These are phyloP conservation scores for Abrostola triplasia DNA, from an alignment of 2,888 invertebrate genomes.

Conservation along the genomic window DNA sequence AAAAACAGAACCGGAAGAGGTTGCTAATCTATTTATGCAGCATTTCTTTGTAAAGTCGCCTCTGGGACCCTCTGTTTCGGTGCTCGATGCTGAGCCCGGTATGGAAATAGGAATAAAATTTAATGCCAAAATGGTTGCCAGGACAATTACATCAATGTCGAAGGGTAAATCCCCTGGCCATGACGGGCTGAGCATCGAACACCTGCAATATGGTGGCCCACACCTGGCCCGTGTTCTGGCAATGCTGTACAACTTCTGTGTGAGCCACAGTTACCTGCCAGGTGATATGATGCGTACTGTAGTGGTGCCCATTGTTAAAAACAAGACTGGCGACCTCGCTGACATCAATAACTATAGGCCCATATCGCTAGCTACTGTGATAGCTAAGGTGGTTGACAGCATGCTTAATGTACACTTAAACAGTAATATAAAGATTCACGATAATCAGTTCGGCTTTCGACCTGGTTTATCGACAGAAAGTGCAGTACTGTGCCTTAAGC, in stretches of 20 bases:
- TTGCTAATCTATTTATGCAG: constrained; percentile 8
- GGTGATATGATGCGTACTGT: background rate
- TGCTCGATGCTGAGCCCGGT: too few species aligned
- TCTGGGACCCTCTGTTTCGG: background rate
- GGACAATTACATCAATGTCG: constrained; percentile 1
- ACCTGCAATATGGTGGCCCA: constrained; percentile 3
- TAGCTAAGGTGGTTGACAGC: background rate
- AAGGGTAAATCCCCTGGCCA: background rate
- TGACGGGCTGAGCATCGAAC: constrained; percentile 1
- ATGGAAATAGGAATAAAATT: background rate
- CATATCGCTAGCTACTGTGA: background rate
- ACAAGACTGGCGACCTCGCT: background rate
- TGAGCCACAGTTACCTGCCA: too few species aligned
- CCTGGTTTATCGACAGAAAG: too few species aligned
- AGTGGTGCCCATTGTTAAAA: background rate
- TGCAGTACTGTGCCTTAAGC: too few species aligned
- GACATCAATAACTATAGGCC: background rate
- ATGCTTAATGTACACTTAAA: background rate
- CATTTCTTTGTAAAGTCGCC: constrained; percentile 13
- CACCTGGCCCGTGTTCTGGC: constrained; percentile 3
- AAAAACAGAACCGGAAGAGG: background rate
- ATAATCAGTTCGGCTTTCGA: too few species aligned
- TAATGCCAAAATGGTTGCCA: background rate
- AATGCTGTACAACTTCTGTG: constrained; percentile 7
- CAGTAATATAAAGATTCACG: background rate